Conservation (phyloP, 2,888 invertebrate species). For the Drosophila greeni region DNA sequence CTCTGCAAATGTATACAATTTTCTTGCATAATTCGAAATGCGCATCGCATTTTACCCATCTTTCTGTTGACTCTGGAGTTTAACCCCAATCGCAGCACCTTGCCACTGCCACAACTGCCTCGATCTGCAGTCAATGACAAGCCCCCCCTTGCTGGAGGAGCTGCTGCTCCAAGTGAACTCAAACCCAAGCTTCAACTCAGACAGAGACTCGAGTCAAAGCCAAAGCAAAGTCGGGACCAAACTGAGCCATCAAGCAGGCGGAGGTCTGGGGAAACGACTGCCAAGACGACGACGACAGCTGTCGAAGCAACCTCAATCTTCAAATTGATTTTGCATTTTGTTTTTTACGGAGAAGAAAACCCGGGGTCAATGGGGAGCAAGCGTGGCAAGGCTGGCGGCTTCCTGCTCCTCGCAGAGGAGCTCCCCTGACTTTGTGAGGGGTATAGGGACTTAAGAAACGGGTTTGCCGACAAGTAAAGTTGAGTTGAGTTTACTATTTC, state of each 20-base stretch:
- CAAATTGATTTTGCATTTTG: slow-evolving; percentile 44
- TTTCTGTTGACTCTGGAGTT: slow-evolving; percentile 21
- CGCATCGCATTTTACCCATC: slow-evolving; percentile 8
- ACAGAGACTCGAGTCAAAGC: neutral
- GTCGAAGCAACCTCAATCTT: slow-evolving; percentile 41
- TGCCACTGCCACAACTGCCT: slow-evolving; percentile 30
- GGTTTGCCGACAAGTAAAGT: neutral
- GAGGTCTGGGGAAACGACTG: slow-evolving; percentile 2
- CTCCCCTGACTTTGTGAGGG: slow-evolving; percentile 1
- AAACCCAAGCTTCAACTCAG: slow-evolving; percentile 14
- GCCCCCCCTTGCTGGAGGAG: slow-evolving; percentile 23
- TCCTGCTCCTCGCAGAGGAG: slow-evolving; percentile 34
- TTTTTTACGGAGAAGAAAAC: slow-evolving; percentile 19
- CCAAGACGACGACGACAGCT: slow-evolving; percentile 30
- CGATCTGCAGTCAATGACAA: slow-evolving; percentile 31
- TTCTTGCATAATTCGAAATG: slow-evolving; percentile 25
- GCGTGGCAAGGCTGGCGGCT: slow-evolving; percentile 49
- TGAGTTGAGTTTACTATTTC: too few species aligned
- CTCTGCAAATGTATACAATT: slow-evolving; percentile 1
- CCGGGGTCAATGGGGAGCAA: slow-evolving; percentile 47
- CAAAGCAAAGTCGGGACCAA: slow-evolving; percentile 4
- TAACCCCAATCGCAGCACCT: slow-evolving; percentile 41
- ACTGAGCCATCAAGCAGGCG: slow-evolving; percentile 31
- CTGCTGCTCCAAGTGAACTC: slow-evolving; percentile 29
- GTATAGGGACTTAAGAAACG: neutral